Evolutionary conservation across 2,797 vertebrate species (phyloP).

Genomic region (Perodicticus potto): DNA sequence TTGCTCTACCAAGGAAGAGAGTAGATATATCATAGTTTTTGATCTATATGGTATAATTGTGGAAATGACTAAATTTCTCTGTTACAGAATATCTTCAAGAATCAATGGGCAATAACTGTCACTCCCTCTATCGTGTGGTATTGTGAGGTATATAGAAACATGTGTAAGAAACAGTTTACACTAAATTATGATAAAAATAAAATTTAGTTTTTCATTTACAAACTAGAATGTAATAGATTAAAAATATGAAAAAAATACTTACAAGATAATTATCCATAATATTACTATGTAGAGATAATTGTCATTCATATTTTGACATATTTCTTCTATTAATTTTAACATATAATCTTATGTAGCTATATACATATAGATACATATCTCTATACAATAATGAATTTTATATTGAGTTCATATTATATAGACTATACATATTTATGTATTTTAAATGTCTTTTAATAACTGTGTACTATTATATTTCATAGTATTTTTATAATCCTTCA

Average conservation of each 20-base stretch:
- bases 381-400: too few relatives aligned
- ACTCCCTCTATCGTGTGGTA: not conserved
- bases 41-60: not conserved
- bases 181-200: not conserved
- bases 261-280: not conserved
- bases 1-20: not conserved
- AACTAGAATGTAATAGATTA: not conserved
- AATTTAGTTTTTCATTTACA: not conserved
- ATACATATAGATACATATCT: too few relatives aligned
- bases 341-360: not conserved
- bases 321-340: not conserved
- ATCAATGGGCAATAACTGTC: not conserved
- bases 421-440: not conserved
- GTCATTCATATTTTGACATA: not conserved
- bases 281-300: not conserved
- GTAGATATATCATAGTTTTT: not conserved
- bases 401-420: not conserved
- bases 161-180: not conserved
- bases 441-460: conserved; percentile 27
- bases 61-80: not conserved
- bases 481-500: not conserved
- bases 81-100: not conserved
- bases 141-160: not conserved
- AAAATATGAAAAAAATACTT: not conserved
- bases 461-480: not conserved